These are phyloP conservation scores for Drosophila malerkotliana DNA, from an alignment of 1,140 invertebrate genomes.

Conservation along the genomic window DNA sequence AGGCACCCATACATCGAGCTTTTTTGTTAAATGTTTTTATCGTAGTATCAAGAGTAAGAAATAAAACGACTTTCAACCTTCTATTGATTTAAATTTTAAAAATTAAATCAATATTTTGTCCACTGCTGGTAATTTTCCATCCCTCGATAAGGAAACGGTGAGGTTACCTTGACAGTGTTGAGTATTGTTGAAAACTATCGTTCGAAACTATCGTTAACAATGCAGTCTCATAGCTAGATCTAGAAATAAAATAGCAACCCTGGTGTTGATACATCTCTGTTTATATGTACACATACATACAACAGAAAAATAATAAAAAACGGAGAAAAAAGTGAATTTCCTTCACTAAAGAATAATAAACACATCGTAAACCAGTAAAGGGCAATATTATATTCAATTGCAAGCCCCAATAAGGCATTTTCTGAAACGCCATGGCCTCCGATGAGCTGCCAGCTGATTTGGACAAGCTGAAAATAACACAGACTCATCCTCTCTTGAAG, in stretches of 20 bases:
- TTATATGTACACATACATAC: constrained; percentile 42
- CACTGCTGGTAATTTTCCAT: too few relatives aligned
- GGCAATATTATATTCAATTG: neutral
- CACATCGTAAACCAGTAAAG: neutral
- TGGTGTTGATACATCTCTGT: constrained; percentile 23
- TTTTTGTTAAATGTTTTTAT: too few relatives aligned
- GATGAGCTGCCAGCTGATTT: constrained; percentile 40
- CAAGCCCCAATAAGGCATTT: neutral
- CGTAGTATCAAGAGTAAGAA: too few relatives aligned
- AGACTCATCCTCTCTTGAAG: constrained; percentile 41
- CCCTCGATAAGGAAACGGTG: too few relatives aligned
- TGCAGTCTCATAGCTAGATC: neutral
- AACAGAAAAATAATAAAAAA: constrained; percentile 36
- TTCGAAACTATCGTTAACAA: too few relatives aligned
- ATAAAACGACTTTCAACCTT: too few relatives aligned
- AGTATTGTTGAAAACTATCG: neutral
- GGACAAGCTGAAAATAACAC: constrained; percentile 49
- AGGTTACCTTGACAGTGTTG: too few relatives aligned
- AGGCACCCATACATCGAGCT: too few relatives aligned
- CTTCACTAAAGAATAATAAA: constrained; percentile 6
- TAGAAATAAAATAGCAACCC: neutral
- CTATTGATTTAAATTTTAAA: too few relatives aligned
- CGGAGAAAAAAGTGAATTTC: constrained; percentile 16
- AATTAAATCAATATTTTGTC: too few relatives aligned
- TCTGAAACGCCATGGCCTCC: constrained; percentile 16